Evolutionary conservation across 2,113 vertebrate genomes (phyloP).

Genomic region (Dryoscopus gambensis): DNA sequence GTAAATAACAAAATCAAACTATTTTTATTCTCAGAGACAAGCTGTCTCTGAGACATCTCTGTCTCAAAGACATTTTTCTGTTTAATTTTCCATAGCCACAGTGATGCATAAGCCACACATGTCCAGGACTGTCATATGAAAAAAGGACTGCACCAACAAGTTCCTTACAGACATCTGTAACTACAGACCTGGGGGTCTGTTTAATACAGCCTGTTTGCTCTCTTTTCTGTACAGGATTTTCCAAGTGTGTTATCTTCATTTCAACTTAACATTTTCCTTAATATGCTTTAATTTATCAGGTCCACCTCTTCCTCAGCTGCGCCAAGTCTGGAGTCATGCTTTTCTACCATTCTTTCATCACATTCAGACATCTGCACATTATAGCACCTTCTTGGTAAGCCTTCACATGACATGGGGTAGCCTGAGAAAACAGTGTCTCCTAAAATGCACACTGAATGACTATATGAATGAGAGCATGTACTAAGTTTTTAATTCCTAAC

Average conservation of each 20-base stretch:
- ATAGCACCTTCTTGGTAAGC: not conserved
- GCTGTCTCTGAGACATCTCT: no score
- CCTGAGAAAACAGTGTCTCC: not conserved
- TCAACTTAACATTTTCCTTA: not conserved
- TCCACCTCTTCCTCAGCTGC: not conserved
- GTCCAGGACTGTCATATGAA: not conserved
- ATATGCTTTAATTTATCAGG: not conserved
- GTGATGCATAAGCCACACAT: not conserved
- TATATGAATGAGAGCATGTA: not conserved
- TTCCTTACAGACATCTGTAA: not conserved
- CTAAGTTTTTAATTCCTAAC: not conserved
- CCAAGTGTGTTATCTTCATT: not conserved
- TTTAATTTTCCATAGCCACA: not conserved
- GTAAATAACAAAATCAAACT: not conserved
- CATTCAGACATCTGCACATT: not conserved
- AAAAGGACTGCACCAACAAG: not conserved
- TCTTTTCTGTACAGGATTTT: not conserved
- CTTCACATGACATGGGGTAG: not conserved
- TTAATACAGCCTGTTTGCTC: not conserved
- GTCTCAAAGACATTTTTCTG: not conserved
- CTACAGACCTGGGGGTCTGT: not conserved
- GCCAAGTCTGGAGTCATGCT: not conserved
- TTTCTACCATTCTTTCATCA: not conserved
- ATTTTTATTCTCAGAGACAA: not conserved
- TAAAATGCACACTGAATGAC: not conserved